Percentiles rank a stretch among this genome's conserved stretches.
These are phyloP conservation scores for Harpalus rubripes DNA, from an alignment of 2,888 invertebrate species.

Conservation along the genomic window DNA sequence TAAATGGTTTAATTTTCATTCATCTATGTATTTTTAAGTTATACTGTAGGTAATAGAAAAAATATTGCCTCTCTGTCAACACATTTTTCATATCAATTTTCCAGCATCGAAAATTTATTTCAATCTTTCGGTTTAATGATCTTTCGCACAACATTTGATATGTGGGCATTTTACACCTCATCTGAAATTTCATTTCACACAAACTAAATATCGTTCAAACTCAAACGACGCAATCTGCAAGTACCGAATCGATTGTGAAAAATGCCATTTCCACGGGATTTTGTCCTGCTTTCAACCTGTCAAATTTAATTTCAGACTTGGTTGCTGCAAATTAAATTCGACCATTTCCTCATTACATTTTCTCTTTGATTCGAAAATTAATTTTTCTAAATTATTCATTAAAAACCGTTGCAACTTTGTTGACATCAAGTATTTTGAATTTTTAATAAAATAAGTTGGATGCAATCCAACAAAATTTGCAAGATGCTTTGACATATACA, in stretches of 20 bases:
- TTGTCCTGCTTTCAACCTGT: background rate
- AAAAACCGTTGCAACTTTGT: no score
- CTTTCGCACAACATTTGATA: background rate
- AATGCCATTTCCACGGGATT: constrained; percentile 12
- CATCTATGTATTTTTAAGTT: no score
- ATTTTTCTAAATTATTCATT: constrained; percentile 6
- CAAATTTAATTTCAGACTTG: constrained; percentile 24
- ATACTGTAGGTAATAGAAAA: background rate
- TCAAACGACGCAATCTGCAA: constrained; percentile 28
- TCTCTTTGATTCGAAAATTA: constrained; percentile 7
- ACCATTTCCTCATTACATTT: constrained; percentile 32
- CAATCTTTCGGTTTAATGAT: constrained; percentile 3
- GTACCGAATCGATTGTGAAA: constrained; percentile 35
- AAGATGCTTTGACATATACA: background rate
- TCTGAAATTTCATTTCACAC: constrained; percentile 7
- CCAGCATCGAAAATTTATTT: background rate
- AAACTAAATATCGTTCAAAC: background rate
- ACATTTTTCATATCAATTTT: background rate
- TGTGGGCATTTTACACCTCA: constrained; percentile 17
- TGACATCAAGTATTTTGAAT: no score
- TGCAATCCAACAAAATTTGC: no score
- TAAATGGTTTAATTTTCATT: no score
- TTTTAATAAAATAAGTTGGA: no score
- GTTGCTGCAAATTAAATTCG: constrained; percentile 13
- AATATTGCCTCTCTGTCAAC: background rate